Conservation (phyloP, 2,113 vertebrate species). For the Campylomormyrus tamandua region DNA sequence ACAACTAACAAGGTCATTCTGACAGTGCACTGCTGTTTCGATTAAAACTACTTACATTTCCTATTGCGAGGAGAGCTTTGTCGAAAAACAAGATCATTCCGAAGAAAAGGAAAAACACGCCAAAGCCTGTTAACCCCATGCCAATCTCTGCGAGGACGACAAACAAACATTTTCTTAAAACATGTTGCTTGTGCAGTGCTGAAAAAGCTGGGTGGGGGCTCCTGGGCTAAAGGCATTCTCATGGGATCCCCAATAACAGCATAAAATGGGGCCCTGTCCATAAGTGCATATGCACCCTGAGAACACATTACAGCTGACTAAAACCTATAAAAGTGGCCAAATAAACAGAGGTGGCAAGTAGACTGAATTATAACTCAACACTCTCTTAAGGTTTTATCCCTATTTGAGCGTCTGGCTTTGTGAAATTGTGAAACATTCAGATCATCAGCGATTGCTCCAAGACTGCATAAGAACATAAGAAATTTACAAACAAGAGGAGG, state of each 20-base stretch:
- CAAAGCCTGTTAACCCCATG: slow-evolving; percentile 93
- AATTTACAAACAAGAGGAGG: too few species aligned
- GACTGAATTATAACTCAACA: background rate
- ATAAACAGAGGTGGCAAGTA: background rate
- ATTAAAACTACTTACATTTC: slow-evolving; percentile 76
- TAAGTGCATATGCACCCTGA: background rate
- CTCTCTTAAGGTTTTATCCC: background rate
- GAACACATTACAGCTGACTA: background rate
- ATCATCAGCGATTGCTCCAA: background rate
- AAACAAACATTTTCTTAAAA: slow-evolving; percentile 17
- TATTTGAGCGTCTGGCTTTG: background rate
- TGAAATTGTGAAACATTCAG: background rate
- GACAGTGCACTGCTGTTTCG: background rate
- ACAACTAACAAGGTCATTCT: background rate
- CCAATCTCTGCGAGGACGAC: slow-evolving; percentile 80
- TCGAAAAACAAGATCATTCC: slow-evolving; percentile 99
- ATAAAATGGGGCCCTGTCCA: background rate
- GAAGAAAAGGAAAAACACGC: slow-evolving; percentile 97
- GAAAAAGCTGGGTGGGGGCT: background rate
- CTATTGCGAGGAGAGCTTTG: slow-evolving; percentile 94
- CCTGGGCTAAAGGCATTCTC: background rate
- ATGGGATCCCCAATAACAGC: background rate
- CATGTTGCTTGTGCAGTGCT: background rate
- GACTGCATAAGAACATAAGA: background rate
- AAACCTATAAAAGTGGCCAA: background rate